Evolutionary conservation across 2,113 vertebrate genomes (phyloP), one percentile per base, ranked within the genome.

Genomic region (Electrona antarctica): DNA sequence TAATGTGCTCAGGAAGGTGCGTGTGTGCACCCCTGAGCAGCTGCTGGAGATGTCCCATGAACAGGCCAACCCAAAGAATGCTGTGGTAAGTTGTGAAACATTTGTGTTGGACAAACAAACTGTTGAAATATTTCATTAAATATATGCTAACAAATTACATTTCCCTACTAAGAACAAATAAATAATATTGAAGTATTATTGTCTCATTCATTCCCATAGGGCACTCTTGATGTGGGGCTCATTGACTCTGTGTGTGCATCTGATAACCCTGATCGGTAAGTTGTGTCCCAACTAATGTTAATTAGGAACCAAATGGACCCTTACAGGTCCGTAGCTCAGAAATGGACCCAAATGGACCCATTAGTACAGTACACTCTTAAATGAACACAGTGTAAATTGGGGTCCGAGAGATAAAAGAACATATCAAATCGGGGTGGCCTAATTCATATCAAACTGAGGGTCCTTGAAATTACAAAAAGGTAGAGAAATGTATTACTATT

Each of bases 191-290:
- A 60, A 47, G 15, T 56, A 0, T 63, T 61, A 5, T 69, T 46
- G 9, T 8, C 4, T 57, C 7, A 8, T 50, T 7, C 61, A 14
- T 6, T 48, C 66, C 33, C 74, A 67, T 62, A 97, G 96, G 96
- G 96, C 73, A 97, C 96, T 10, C 89, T 97, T 73, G 96, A 97
- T 62, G 95, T 97, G 69, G 96, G 96, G 0, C 90, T 97, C 65
- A 97, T 97, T 12, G 96, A 97, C 85, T 97, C 95, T 0, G 95
- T 97, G 58, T 97, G 96, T 90, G 96, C 96, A 14, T 97, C 96
- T 21, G 96, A 97, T 87, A 97, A 93, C 86, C 96, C 96, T 59
- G 96, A 97, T 89, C 92, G 96, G 96, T 96, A 84, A 68, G 92
- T 82, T 45, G 41, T 41, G 33, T 41, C 33, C 33, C 33, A 41